Percentiles rank a stretch among this genome's conserved stretches.
These are phyloP conservation scores for Myrmophylax atrothorax DNA, from an alignment of 2,113 vertebrate genomes.

Conservation along the genomic window DNA sequence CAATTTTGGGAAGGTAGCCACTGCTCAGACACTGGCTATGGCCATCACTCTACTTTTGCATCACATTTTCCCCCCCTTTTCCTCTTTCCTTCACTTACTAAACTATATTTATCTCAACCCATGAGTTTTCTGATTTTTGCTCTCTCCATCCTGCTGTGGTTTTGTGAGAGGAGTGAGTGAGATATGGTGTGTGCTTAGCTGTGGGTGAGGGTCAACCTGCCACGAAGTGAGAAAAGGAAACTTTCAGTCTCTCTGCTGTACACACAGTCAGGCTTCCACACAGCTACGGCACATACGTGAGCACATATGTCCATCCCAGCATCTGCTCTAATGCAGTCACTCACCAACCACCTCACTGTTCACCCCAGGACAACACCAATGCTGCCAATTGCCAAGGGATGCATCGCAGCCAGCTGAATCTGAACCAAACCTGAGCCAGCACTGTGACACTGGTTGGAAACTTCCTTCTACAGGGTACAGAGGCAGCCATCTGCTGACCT, in stretches of 20 bases:
- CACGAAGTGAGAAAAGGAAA: neutral
- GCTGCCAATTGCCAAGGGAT: neutral
- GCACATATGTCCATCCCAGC: neutral
- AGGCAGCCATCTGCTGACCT: neutral
- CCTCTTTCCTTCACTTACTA: neutral
- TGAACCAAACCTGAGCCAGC: neutral
- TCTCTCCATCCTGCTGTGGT: neutral
- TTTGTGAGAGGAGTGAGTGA: neutral
- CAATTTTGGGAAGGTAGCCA: neutral
- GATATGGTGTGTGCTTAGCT: neutral
- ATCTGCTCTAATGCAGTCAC: neutral
- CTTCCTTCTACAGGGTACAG: neutral
- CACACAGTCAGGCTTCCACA: neutral
- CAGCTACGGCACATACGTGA: neutral
- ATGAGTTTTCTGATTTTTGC: neutral
- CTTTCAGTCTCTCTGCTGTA: neutral
- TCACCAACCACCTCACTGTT: accelerated
- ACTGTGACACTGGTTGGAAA: neutral
- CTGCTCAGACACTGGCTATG: neutral
- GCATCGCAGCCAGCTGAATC: neutral
- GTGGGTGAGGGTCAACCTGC: neutral
- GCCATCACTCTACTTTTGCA: neutral
- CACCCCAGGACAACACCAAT: neutral
- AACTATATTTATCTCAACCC: neutral
- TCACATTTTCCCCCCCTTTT: neutral